Base-by-base conservation (phyloP, 64 coral and sea anemone species). In the Stichodactyla mertensii region DNA sequence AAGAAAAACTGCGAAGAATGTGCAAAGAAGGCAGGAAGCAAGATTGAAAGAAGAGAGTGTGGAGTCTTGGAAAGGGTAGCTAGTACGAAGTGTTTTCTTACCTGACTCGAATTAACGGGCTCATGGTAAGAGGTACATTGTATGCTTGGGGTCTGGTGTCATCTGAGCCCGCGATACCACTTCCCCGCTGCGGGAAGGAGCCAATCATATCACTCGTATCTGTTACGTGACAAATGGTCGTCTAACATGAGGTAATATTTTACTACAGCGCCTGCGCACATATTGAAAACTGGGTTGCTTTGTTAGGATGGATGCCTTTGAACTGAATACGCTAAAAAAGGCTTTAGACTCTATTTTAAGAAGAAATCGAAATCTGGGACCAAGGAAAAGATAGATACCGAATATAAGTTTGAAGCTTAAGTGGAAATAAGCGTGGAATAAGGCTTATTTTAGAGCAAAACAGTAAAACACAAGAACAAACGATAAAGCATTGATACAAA, bases 141-240 rank as follows among this genome's bases (percentile, higher is more conserved):
- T 64, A 64, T 16, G 83, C 55, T 61, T 58, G 83, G 83, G 83
- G 83, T 16, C 83, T 85, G 53, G 20, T 93, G 91, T 97, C 94
- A 92, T 95, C 94, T 95, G 91, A 88, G 94, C 88, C 91, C 94
- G 84, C 85, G 85, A 92, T 84, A 89, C 94, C 91, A 92, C 80
- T 95, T 95, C 94, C 91, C 94, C 91, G 94, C 79, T 88, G 94
- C 85, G 88, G 94, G 94, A 95, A 95, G 81, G 94, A 92, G 90
- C 94, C 94, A 95, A 95, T 95, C 86, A 92, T 59, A 85, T 95
- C 93, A 90, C 92, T 97, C 88, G 94, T 89, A 97, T 97, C 94
- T 97, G 91, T 97, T 88, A 97, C 80, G 91, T 97, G 94, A 97
- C 89, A 89, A 97, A 97, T 88, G 88, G 94, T 97, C 90, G 91